phyloP scores from a whole-genome alignment of 2,113 vertebrate species.

The Bagarius yarrelli region DNA sequence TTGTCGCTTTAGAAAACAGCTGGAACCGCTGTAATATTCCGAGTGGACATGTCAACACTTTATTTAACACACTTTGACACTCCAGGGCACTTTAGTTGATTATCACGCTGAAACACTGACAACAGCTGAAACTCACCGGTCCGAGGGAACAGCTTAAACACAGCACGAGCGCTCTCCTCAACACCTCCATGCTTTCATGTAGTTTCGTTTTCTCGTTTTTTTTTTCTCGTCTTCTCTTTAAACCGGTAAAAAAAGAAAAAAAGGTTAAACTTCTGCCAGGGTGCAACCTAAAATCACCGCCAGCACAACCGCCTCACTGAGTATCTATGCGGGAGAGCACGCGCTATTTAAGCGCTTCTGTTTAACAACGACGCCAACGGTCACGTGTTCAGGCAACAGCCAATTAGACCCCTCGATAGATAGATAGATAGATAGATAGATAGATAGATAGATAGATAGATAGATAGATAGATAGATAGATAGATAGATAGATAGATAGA shows the following conservation, averaged over 20 bases:
- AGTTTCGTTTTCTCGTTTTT: no score
- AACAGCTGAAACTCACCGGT: conserved; percentile 43
- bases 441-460: no score
- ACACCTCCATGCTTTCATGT: conserved; percentile 1
- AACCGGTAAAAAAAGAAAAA: background rate
- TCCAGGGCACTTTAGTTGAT: background rate
- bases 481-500: no score
- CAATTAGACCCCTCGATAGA: background rate
- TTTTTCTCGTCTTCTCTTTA: background rate
- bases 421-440: background rate
- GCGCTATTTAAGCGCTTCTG: background rate
- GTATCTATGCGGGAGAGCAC: background rate
- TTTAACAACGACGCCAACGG: background rate
- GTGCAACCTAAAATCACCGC: background rate
- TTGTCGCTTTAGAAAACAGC: background rate
- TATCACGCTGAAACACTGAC: background rate
- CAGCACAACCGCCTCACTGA: background rate
- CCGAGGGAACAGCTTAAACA: conserved; percentile 31
- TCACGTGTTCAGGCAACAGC: conserved; percentile 4
- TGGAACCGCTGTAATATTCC: background rate
- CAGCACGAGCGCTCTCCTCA: conserved; percentile 24
- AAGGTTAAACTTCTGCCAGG: background rate
- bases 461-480: no score
- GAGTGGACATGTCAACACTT: background rate
- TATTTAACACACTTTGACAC: background rate